Base-by-base conservation (phyloP, 2,888 invertebrate genomes). In the Cloeon dipterum region DNA sequence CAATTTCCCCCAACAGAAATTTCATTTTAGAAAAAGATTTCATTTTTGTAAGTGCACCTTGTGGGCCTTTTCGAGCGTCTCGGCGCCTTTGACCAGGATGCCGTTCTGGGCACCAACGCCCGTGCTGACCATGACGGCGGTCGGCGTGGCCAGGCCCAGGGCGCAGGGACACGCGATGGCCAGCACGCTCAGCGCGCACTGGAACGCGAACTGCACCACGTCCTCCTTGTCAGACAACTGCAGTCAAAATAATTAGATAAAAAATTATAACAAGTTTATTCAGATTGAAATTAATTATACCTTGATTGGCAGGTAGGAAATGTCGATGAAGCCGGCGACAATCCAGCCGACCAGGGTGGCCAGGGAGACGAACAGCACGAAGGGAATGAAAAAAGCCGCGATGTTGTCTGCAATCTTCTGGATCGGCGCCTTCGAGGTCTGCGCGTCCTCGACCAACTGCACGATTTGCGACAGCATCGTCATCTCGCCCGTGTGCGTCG, bases 161-260 rank as follows among this genome's bases (percentile, higher is more conserved):
- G 96, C 89, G 56, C 98, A 99, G 0, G 98, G 98, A 50, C 98
- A 99, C 1, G 98, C 98, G 39, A 99, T 96, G 3, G 94, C 91
- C 38, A 99, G 61, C 5, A 99, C 98, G 18, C 93, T 91, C 33
- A 99, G 66, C 0, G 94, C 91, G 57, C 89, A 93, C 49, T 91
- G 78, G 61, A 98, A 96, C 1, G 93, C 91, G 42, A 83, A 83
- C 50, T 93, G 86, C 37, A 91, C 68, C 26, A 91, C 93, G 46
- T 72, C 71, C 14, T 67, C 59, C 13, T 68, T 72, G 53, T 76
- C 73, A 3, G 72, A 71, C 3, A 66, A 62, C 43, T 64, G 60
- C 57, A 46, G 52, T 38, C 49, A 14, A 48, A 45, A 52, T 53
- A 41, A 26, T 25, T 34, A 17, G 13, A 34, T 19, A 10, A 7